Percentiles rank a stretch among this genome's conserved stretches.
Conservation (phyloP, 2,113 vertebrate species). For the Bos javanicus region DNA sequence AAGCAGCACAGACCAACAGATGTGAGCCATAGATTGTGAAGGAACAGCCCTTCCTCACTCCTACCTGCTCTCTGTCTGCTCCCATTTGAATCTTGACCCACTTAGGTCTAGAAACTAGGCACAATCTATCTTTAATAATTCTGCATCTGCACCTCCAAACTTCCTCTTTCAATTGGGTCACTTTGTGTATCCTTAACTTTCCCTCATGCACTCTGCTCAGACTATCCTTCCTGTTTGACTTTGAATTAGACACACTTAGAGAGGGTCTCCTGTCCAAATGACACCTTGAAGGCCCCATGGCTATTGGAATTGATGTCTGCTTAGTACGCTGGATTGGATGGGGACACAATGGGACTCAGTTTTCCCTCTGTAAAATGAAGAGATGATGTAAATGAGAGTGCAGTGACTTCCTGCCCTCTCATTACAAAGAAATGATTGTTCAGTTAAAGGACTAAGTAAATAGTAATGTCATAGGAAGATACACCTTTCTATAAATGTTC, state of each 20-base stretch:
- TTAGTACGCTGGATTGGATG: not conserved
- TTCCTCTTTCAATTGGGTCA: not conserved
- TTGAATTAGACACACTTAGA: not conserved
- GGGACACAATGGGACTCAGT: not conserved
- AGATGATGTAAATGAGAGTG: not conserved
- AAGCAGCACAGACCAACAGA: not conserved
- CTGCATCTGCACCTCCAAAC: not conserved
- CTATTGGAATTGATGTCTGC: not conserved
- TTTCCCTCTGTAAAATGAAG: not conserved
- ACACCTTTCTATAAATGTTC: not conserved
- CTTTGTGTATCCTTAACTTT: not conserved
- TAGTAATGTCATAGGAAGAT: not conserved
- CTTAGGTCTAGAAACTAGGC: not conserved
- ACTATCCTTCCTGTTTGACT: not conserved
- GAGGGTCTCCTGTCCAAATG: not conserved
- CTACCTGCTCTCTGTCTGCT: not conserved
- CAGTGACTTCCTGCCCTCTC: not conserved
- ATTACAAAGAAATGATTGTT: not conserved
- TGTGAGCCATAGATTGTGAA: not conserved
- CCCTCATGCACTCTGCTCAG: not conserved
- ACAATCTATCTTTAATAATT: not conserved
- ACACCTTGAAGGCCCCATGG: not conserved
- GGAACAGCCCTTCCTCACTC: not conserved
- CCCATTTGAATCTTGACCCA: not conserved
- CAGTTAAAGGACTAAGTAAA: not conserved